phyloP scores from a whole-genome alignment of 2,113 vertebrate species.

The Chroicocephalus ridibundus region DNA sequence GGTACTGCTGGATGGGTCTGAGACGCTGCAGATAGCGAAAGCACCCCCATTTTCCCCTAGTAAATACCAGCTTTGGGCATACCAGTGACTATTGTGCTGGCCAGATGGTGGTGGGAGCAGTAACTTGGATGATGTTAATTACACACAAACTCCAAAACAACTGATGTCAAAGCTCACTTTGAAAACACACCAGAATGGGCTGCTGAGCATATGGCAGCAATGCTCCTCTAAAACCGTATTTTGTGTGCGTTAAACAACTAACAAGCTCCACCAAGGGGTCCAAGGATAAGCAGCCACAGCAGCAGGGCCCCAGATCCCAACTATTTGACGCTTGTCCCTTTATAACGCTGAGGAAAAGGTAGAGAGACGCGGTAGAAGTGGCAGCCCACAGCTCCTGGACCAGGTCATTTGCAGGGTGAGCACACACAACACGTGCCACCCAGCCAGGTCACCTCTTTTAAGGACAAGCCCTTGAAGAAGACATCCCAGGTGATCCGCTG shows the following conservation, averaged over 20 bases:
- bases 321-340: rapidly evolving
- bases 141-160: conserved; percentile 5
- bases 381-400: neutral
- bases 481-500: neutral
- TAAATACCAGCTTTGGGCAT: neutral
- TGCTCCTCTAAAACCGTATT: neutral
- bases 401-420: neutral
- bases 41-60: neutral
- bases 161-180: conserved; percentile 9
- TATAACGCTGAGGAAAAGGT: neutral
- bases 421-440: rapidly evolving
- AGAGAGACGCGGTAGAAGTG: neutral
- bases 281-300: neutral
- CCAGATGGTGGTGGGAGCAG: conserved; percentile 36
- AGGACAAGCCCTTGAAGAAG: neutral
- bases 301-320: neutral
- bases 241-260: neutral
- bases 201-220: neutral
- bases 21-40: neutral
- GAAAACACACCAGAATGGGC: neutral
- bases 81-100: neutral
- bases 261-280: neutral
- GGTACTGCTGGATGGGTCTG: neutral
- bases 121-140: neutral
- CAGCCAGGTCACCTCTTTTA: neutral